Conservation (phyloP, 2,888 invertebrate species). For the Cantharis rustica region DNA sequence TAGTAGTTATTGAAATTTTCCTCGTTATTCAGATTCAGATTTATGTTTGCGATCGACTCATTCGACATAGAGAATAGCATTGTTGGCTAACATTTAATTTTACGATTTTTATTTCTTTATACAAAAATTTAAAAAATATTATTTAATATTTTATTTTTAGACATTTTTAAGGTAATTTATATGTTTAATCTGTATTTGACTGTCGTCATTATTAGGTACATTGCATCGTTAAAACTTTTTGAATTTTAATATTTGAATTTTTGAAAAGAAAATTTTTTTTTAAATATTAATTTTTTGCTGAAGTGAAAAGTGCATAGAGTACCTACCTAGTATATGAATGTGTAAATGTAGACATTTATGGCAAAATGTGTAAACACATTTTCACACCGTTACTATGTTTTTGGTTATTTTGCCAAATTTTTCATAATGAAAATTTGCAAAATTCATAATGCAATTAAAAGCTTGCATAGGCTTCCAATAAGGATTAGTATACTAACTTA, state of each 20-base stretch:
- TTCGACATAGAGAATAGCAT: constrained; percentile 25
- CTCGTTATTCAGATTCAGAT: constrained; percentile 46
- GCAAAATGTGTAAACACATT: too few relatives aligned
- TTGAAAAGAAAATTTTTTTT: too few relatives aligned
- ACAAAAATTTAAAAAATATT: neutral
- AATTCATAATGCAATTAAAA: too few relatives aligned
- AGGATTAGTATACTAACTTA: too few relatives aligned
- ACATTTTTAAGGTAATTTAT: neutral
- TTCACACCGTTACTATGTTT: too few relatives aligned
- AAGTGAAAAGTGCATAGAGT: too few relatives aligned
- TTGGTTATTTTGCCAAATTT: too few relatives aligned
- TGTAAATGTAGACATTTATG: too few relatives aligned
- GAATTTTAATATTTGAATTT: neutral
- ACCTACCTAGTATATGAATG: too few relatives aligned
- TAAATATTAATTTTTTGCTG: too few relatives aligned
- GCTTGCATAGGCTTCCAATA: too few relatives aligned
- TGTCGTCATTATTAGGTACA: neutral
- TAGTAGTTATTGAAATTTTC: constrained; percentile 49
- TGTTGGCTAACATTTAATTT: constrained; percentile 25
- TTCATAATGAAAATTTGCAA: too few relatives aligned
- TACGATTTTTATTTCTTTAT: constrained; percentile 20
- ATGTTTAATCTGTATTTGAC: neutral
- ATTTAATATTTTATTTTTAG: constrained; percentile 7
- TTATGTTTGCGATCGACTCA: constrained; percentile 40
- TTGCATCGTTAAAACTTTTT: neutral